Conservation (phyloP, 2,113 vertebrate species). For the Polyodon spathula region DNA sequence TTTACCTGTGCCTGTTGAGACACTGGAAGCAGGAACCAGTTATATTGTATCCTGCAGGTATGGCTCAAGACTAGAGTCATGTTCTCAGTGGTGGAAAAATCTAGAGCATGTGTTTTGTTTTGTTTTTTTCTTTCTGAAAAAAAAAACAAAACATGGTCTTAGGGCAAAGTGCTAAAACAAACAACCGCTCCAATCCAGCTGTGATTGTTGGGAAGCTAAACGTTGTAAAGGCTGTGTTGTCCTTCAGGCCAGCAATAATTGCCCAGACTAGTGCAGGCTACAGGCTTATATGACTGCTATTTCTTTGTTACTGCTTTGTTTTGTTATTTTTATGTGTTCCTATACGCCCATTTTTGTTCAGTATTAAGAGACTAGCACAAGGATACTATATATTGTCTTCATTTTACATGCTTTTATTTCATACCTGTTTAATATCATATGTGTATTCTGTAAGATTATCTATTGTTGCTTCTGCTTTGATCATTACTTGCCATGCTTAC, state of each 20-base stretch:
- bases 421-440: too few species aligned
- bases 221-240: neutral
- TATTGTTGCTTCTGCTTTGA: too few species aligned
- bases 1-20: constrained; percentile 1
- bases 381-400: too few species aligned
- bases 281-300: neutral
- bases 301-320: neutral
- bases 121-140: constrained; percentile 7
- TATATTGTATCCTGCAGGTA: neutral
- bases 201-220: constrained; percentile 12
- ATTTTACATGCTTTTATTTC: too few species aligned
- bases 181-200: constrained; percentile 12
- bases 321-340: neutral
- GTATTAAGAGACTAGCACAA: too few species aligned
- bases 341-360: too few species aligned
- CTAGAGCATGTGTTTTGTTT: constrained; percentile 1
- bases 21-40: neutral
- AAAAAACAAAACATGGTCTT: too few species aligned
- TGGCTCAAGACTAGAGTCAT: neutral
- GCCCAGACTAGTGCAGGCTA: neutral
- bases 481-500: too few species aligned
- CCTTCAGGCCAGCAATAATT: constrained; percentile 1
- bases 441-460: too few species aligned
- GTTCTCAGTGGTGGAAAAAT: neutral
- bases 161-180: too few species aligned